Conservation (phyloP, 1,140 invertebrate genomes). For the Ips typographus region DNA sequence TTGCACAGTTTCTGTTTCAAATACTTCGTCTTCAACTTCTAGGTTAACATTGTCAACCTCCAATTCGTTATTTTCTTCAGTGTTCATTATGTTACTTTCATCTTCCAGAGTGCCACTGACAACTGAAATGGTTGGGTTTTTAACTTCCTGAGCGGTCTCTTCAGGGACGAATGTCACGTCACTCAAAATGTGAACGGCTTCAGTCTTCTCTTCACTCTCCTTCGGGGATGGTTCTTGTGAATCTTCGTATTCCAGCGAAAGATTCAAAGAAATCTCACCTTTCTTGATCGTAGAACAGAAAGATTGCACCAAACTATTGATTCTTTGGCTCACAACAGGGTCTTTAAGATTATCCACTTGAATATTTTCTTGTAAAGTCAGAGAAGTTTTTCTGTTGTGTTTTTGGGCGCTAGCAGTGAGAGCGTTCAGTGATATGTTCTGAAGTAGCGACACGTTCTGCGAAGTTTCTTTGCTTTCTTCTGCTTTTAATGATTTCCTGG, state of each 20-base stretch:
- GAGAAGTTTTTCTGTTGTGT: slow-evolving; percentile 26
- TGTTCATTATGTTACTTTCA: not conserved
- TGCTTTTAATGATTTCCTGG: not conserved
- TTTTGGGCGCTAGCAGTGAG: slow-evolving; percentile 11
- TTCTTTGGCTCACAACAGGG: slow-evolving; percentile 23
- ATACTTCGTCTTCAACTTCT: not conserved
- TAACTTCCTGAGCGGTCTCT: not conserved
- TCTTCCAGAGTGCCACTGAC: not conserved
- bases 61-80: not conserved
- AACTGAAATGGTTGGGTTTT: not conserved
- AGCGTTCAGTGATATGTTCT: slow-evolving; percentile 2
- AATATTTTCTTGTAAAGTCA: slow-evolving; percentile 37
- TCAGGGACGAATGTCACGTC: slow-evolving; percentile 7
- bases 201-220: slow-evolving; percentile 10
- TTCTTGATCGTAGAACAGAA: slow-evolving; percentile 35
- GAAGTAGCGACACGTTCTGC: not conserved
- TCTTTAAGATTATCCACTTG: slow-evolving; percentile 28
- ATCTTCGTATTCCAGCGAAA: slow-evolving; percentile 37
- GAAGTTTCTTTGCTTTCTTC: not conserved
- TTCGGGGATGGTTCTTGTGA: not conserved
- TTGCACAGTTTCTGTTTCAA: not conserved
- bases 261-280: slow-evolving; percentile 36
- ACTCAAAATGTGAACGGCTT: slow-evolving; percentile 15
- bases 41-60: not conserved
- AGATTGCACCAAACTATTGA: slow-evolving; percentile 28